Conservation (phyloP, 2,888 invertebrate genomes). For the Athetis lepigone region DNA sequence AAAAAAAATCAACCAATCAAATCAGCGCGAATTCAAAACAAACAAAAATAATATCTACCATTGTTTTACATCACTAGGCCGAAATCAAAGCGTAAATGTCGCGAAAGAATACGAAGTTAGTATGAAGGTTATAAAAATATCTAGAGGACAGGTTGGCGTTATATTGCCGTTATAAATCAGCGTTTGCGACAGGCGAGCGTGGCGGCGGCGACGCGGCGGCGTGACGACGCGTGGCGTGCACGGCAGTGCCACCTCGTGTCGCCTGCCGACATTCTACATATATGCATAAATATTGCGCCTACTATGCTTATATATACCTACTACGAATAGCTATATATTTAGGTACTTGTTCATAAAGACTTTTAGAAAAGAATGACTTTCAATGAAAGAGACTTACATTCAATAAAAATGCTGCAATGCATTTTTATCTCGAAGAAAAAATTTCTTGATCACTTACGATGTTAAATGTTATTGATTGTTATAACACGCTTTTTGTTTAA, state of each 20-base stretch:
- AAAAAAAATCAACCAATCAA: neutral
- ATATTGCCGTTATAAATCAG: slow-evolving; percentile 90
- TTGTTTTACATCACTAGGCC: slow-evolving; percentile 55
- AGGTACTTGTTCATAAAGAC: neutral
- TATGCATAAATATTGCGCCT: slow-evolving; percentile 78
- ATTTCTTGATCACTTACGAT: too few relatives aligned
- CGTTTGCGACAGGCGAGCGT: slow-evolving; percentile 76
- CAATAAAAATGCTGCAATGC: too few relatives aligned
- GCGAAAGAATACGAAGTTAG: slow-evolving; percentile 74
- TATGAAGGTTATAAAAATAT: slow-evolving; percentile 88
- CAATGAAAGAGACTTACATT: too few relatives aligned
- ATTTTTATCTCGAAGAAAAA: too few relatives aligned
- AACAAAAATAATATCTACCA: slow-evolving; percentile 45
- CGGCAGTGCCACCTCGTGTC: slow-evolving; percentile 73
- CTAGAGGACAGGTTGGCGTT: slow-evolving; percentile 87
- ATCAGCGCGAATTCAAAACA: slow-evolving; percentile 12
- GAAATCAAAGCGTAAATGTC: slow-evolving; percentile 76
- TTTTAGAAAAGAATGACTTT: too few relatives aligned
- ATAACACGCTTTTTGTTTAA: neutral
- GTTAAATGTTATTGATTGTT: neutral
- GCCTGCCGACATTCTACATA: slow-evolving; percentile 73
- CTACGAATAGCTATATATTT: slow-evolving; percentile 1
- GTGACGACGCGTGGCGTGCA: slow-evolving; percentile 71
- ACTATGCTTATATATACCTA: slow-evolving; percentile 7
- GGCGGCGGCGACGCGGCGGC: slow-evolving; percentile 69